Base-by-base conservation (phyloP, 2,113 vertebrate species). In the Pseudonaja textilis region DNA sequence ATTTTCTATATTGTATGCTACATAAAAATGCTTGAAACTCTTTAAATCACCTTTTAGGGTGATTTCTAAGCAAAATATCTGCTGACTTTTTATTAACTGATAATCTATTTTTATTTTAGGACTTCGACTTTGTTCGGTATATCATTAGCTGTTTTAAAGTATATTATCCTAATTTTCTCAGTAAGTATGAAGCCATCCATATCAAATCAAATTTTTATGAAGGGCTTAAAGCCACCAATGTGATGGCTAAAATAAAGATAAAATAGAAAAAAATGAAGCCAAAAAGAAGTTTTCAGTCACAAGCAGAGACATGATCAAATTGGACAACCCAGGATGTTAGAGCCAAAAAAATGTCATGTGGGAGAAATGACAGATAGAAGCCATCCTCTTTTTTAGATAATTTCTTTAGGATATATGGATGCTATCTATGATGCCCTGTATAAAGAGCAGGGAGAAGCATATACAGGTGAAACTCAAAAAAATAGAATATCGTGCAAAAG, bases 61-160 rank as follows among this genome's bases (percentile, higher is more conserved):
- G 4, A 26, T 85, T 39, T 39, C 22, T 52, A n/a, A 55, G 39
- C 26, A 54, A 9, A 92, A 54, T 10, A 64, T 92, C 22, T 23
- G 50, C 64, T 42, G 34, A 81, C 2, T 92, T 26, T 1, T 22
- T 23, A 93, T 92, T 91, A 25, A 93, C 91, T 92, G 54, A 91
- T 34, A 81, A 4, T 96, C 87, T 34, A 88, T 18, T 50, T 96
- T 94, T 93, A 93, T 97, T 98, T 96, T 97, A 99, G 99, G 99
- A 99, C 96, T 98, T 99, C 98, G 99, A 99, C 94, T 99, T 99
- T 97, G 98, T 99, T 94, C 98, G 98, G 90, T 99, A 99, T 94
- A 97, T 99, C 94, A 98, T 99, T 94, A 98, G 96, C 96, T 99
- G 99, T 97, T 99, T 99, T 97, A 99, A 99, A 97, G 97, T 99